Percentiles rank a stretch among this genome's conserved stretches.
Evolutionary conservation across 2,113 vertebrate genomes (phyloP).

Genomic region (Sander lucioperca): DNA sequence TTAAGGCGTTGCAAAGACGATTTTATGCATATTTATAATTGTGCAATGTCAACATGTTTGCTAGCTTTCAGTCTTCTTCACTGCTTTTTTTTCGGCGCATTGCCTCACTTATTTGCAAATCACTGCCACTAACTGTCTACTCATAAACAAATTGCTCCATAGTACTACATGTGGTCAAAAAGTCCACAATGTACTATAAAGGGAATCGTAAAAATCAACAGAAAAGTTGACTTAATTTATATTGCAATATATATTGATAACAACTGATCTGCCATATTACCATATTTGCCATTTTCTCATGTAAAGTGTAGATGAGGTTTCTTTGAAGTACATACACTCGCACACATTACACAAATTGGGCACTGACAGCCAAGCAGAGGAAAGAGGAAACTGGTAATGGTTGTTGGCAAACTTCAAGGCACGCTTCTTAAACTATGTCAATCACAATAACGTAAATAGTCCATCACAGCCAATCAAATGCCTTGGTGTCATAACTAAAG

Average conservation of each 20-base stretch:
- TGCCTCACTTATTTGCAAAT: not conserved
- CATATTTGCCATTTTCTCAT: not conserved
- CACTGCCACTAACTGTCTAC: not conserved
- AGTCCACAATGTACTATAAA: not conserved
- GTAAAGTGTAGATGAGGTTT: not conserved
- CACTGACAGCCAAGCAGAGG: constrained; percentile 22
- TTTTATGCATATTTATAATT: not conserved
- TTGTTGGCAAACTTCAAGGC: constrained; percentile 40
- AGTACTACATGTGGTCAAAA: not conserved
- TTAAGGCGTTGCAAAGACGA: not conserved
- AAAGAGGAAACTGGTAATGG: constrained; percentile 38
- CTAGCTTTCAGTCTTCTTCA: not conserved
- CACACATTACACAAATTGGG: constrained; percentile 11
- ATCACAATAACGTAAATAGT: constrained; percentile 55
- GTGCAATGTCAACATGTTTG: not conserved
- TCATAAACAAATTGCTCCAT: no score
- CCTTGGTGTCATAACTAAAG: constrained; percentile 19
- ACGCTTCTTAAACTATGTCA: constrained; percentile 30
- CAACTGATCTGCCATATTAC: not conserved
- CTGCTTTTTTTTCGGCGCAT: not conserved
- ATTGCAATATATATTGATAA: no score
- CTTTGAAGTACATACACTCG: not conserved
- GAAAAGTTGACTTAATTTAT: no score
- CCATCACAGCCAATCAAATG: constrained; percentile 45
- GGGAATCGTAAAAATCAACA: not conserved